phyloP scores from a whole-genome alignment of 2,113 vertebrate genomes.

The Gymnocephalus cernua region DNA sequence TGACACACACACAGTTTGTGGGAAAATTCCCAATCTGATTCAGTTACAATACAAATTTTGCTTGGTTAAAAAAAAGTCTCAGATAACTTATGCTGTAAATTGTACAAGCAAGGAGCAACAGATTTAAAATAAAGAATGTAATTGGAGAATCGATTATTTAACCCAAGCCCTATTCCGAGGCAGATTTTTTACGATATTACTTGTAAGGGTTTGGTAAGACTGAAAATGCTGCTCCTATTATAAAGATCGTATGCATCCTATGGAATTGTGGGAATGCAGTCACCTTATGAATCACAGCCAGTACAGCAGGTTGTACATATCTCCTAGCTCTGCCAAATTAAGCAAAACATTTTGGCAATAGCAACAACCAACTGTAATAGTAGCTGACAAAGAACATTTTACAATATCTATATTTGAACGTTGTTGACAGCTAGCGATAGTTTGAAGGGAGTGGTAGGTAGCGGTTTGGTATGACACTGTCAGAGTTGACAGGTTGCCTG shows the following conservation, averaged over 20 bases:
- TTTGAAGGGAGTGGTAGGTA: neutral
- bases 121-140: too few species aligned
- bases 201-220: neutral
- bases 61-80: too few species aligned
- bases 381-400: neutral
- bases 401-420: neutral
- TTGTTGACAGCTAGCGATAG: neutral
- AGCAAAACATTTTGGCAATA: too few species aligned
- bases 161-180: neutral
- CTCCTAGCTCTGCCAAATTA: neutral
- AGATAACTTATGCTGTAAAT: too few species aligned
- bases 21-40: neutral
- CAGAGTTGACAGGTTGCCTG: constrained; percentile 3
- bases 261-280: neutral
- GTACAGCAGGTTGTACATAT: neutral
- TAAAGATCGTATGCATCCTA: neutral
- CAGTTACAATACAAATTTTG: too few species aligned
- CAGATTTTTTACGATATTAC: neutral
- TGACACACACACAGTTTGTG: neutral
- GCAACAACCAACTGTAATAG: neutral
- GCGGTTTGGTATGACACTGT: neutral
- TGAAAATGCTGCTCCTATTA: neutral
- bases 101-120: too few species aligned
- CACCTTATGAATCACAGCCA: neutral
- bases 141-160: too few species aligned